A percentile compares a stretch with the other conserved stretches of the same genome.
These are phyloP conservation scores for Tachypleus tridentatus DNA, from an alignment of 1,140 invertebrate genomes.

Conservation along the genomic window DNA sequence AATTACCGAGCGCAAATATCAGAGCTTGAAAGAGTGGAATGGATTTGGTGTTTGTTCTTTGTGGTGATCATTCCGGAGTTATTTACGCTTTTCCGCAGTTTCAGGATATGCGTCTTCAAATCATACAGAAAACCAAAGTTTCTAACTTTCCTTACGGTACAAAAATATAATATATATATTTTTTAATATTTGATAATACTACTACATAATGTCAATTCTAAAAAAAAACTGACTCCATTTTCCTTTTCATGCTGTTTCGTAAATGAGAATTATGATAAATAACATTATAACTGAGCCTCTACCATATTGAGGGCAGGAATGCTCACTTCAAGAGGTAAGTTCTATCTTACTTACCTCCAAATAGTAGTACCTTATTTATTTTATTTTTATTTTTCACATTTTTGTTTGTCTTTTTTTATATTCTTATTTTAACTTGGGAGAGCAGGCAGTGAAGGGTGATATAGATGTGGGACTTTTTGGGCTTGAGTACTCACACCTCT, in stretches of 20 bases:
- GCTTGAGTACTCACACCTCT: too few relatives aligned
- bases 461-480: too few relatives aligned
- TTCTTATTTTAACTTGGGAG: too few relatives aligned
- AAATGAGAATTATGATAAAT: background rate
- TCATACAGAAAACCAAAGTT: slow-evolving; percentile 23
- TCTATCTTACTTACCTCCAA: too few relatives aligned
- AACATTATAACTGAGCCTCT: background rate
- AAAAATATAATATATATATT: background rate
- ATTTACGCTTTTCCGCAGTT: slow-evolving; percentile 67
- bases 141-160: slow-evolving; percentile 22
- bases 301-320: background rate
- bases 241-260: slow-evolving; percentile 1
- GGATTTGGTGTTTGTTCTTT: slow-evolving; percentile 83
- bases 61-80: slow-evolving; percentile 76
- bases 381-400: too few relatives aligned
- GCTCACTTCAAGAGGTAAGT: background rate
- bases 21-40: slow-evolving; percentile 70
- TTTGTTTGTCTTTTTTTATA: too few relatives aligned
- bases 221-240: background rate
- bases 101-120: slow-evolving; percentile 83
- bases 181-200: background rate
- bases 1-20: slow-evolving; percentile 18
- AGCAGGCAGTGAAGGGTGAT: too few relatives aligned
- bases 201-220: background rate
- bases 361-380: too few relatives aligned